A percentile compares a stretch with the other conserved stretches of the same genome.
phyloP scores from a whole-genome alignment of 2,113 vertebrate species.

The Neoarius graeffei region DNA sequence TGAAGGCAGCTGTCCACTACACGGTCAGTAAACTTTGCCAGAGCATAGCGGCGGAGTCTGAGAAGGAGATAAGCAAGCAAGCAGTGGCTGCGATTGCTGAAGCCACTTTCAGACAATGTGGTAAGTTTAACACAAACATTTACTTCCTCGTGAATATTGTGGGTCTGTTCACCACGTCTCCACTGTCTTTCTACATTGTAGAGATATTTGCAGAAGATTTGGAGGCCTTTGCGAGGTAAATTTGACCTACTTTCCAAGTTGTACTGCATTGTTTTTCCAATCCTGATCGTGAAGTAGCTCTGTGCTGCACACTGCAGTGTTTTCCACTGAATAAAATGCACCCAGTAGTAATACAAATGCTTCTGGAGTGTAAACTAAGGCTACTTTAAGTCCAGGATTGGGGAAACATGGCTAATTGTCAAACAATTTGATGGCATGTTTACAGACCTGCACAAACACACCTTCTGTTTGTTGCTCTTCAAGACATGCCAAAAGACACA shows the following conservation, averaged over 20 bases:
- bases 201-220: constrained; percentile 91
- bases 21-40: constrained; percentile 79
- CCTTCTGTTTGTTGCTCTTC: not conserved
- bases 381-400: not conserved
- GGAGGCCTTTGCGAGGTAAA: constrained; percentile 91
- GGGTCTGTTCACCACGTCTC: not conserved
- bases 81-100: constrained; percentile 83
- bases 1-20: constrained; percentile 88
- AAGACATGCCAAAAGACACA: constrained; percentile 90
- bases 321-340: not conserved
- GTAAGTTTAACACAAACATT: constrained; percentile 64
- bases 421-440: not conserved
- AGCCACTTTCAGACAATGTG: constrained; percentile 87
- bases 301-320: not conserved
- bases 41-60: constrained; percentile 69
- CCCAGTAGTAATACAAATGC: no score
- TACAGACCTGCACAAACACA: not conserved
- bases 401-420: not conserved
- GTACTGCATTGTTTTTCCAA: not conserved
- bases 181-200: constrained; percentile 62
- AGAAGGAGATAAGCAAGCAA: constrained; percentile 78
- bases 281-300: not conserved
- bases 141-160: not conserved
- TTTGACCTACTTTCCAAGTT: not conserved
- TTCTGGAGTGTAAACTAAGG: not conserved